Conservation (phyloP, 2,113 vertebrate species). For the Montifringilla adamsi region DNA sequence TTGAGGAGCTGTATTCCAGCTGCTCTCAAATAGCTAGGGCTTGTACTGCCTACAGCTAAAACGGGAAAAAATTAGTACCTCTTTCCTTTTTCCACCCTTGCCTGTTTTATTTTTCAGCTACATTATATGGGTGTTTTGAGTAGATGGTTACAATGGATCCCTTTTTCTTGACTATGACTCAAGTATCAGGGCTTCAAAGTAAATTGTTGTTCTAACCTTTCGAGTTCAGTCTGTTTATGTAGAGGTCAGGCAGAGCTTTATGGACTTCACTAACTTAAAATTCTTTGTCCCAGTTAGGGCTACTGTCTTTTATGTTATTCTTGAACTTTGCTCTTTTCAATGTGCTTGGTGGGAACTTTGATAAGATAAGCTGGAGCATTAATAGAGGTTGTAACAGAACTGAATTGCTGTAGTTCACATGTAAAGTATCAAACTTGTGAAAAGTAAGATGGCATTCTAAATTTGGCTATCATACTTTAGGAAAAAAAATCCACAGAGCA, state of each 20-base stretch:
- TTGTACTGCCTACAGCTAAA: background rate
- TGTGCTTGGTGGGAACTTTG: background rate
- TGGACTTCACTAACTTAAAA: background rate
- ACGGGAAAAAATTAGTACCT: background rate
- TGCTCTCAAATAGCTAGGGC: background rate
- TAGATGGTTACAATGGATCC: background rate
- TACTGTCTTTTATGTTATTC: background rate
- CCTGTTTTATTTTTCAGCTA: background rate
- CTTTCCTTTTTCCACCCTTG: background rate
- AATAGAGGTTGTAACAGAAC: background rate
- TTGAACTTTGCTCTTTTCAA: background rate
- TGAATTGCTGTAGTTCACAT: background rate
- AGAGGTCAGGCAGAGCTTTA: background rate
- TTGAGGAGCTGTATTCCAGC: background rate
- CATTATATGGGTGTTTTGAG: background rate
- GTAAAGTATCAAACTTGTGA: background rate
- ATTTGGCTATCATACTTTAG: background rate
- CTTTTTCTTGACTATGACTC: conserved; percentile 1
- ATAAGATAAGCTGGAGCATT: background rate
- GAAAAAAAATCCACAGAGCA: too few species aligned
- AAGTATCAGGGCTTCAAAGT: background rate
- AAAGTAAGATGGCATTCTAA: background rate
- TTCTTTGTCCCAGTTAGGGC: background rate
- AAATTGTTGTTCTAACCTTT: conserved; percentile 30
- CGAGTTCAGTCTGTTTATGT: conserved; percentile 1